Base-by-base conservation (phyloP, 2,797 vertebrate species). In the Mareca penelope region DNA sequence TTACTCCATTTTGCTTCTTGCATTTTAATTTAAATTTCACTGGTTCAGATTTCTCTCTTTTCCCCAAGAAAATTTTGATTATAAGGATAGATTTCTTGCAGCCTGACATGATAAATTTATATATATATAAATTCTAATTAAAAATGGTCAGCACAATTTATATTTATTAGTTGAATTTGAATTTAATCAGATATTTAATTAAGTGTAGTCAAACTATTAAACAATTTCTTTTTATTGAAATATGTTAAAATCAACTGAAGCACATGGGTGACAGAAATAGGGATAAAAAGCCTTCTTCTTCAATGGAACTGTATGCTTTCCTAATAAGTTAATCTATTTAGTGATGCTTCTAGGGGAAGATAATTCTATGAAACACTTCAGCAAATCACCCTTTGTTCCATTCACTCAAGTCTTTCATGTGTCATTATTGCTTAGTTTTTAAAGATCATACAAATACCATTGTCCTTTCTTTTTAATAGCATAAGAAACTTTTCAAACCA, bases 321-420 rank as follows among this genome's bases (percentile, higher is more conserved):
- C 71, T 94, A 89, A 81, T 92, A 96, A 90, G 68, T 79, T 95
- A 94, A 96, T 94, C 91, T 88, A 78, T 95, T 94, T 96, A 95
- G 91, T 69, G 67, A 95, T 93, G 93, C 85, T 94, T 95, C 85
- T 69, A 82, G 70, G 46, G 46, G 42, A 78, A 69, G 46, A 44
- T 52, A 75, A 67, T 78, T 85, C 28, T 40, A 4, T 87, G 53
- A 88, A 94, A 83, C 48, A 42, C 60, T 96, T 91, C 28, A 90
- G 60, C 46, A 90, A 88, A 95, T 94, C 90, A 89, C 9, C 42
- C 35, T 37, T 92, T 95, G 16, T 81, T 89, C 71, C 46, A 90
- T 91, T 94, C 65, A 57, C 61, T 85, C 1, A 0, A 92, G 85
- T 23, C 61, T 86, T 94, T 93, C 85, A 81, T 89, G 77, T 94